These are phyloP conservation scores for Graphium colonna DNA, from an alignment of 2,888 invertebrate genomes.

Conservation along the genomic window DNA sequence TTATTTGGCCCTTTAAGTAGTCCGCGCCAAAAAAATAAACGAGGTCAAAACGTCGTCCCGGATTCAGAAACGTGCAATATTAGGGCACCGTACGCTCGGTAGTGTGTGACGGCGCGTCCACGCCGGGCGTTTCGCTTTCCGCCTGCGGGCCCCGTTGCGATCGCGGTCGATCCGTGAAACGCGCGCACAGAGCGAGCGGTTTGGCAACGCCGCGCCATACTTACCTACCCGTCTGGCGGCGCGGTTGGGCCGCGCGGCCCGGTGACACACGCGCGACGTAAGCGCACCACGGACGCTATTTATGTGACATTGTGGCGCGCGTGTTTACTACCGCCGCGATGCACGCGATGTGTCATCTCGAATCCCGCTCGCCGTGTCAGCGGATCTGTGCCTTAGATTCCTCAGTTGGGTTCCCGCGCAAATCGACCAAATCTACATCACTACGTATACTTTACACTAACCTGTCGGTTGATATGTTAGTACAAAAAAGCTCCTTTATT, in stretches of 20 bases:
- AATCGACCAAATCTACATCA: no score
- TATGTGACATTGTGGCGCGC: constrained; percentile 61
- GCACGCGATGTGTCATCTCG: constrained; percentile 72
- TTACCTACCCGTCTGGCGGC: constrained; percentile 52
- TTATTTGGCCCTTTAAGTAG: no score
- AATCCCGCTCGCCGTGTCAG: neutral
- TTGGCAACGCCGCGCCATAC: constrained; percentile 64
- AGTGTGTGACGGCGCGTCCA: neutral
- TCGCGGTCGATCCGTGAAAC: neutral
- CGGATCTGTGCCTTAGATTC: no score
- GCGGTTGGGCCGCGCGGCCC: constrained; percentile 36
- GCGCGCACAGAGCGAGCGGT: constrained; percentile 44
- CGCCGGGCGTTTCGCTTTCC: neutral
- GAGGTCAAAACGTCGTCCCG: no score
- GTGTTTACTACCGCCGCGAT: constrained; percentile 65
- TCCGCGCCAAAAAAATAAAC: no score
- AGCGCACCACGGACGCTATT: constrained; percentile 70
- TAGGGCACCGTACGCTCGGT: neutral
- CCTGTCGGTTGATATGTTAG: no score
- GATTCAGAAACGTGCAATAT: neutral
- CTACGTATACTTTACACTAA: no score
- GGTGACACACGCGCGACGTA: constrained; percentile 64
- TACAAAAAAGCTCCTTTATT: no score
- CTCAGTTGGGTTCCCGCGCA: no score
- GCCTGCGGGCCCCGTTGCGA: neutral